A percentile compares a stretch with the other conserved stretches of the same genome.
Conservation (phyloP, 2,797 vertebrate genomes). For the Pyrocephalus nanus region DNA sequence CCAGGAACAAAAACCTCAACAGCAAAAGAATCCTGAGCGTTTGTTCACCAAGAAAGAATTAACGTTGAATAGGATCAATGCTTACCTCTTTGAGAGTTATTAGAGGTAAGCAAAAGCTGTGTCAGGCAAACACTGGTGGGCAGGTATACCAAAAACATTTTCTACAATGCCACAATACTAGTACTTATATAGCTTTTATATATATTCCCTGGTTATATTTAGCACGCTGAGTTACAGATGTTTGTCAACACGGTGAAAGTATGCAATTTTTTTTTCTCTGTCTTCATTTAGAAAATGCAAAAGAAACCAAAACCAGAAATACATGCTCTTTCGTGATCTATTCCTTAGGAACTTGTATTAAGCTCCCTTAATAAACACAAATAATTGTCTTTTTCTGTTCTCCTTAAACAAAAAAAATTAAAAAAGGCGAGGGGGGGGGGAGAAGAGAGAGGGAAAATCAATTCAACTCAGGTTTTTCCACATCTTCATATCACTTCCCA, state of each 20-base stretch:
- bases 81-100: background rate
- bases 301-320: background rate
- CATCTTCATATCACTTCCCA: conserved; percentile 75
- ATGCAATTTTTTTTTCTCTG: background rate
- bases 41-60: background rate
- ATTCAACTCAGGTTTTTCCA: conserved; percentile 70
- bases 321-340: background rate
- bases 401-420: background rate
- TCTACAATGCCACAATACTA: background rate
- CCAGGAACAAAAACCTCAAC: background rate
- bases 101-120: background rate
- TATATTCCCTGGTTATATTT: background rate
- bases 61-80: background rate
- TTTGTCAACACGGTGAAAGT: background rate
- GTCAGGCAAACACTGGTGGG: background rate
- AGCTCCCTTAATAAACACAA: conserved; percentile 54
- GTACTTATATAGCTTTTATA: background rate
- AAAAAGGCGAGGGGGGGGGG: too few species aligned
- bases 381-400: conserved; percentile 53
- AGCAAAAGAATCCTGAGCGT: background rate
- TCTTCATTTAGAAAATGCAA: background rate
- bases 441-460: conserved; percentile 22
- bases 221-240: background rate
- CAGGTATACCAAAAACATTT: background rate
- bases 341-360: conserved; percentile 44